phyloP scores from a whole-genome alignment of 2,113 vertebrate species.

The Corythornis vintsioides region DNA sequence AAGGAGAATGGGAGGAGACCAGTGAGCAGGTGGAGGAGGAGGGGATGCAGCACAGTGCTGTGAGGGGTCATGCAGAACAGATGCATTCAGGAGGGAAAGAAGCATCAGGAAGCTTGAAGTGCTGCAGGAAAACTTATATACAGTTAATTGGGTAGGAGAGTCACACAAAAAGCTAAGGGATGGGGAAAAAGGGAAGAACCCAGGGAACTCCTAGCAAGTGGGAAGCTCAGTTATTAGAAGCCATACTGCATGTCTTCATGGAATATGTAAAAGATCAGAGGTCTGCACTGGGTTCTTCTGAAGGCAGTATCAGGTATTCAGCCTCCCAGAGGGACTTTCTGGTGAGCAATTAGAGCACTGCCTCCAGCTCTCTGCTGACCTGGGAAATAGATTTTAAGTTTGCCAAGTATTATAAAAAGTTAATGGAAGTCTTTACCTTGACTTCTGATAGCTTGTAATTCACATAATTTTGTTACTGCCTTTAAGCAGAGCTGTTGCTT shows the following conservation, averaged over 20 bases:
- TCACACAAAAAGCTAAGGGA: background rate
- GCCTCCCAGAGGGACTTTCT: background rate
- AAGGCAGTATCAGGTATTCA: background rate
- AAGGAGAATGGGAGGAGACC: background rate
- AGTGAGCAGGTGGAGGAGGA: background rate
- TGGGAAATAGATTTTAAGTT: background rate
- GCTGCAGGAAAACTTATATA: background rate
- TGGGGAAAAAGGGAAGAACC: background rate
- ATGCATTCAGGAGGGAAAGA: background rate
- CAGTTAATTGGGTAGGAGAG: background rate
- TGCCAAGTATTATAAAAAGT: background rate
- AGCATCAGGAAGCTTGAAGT: background rate
- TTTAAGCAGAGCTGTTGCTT: background rate
- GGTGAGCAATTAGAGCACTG: background rate
- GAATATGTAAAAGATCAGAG: background rate
- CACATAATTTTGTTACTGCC: background rate
- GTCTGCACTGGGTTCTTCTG: background rate
- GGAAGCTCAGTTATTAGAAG: background rate
- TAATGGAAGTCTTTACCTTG: background rate
- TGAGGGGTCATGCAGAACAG: background rate
- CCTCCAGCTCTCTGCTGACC: background rate
- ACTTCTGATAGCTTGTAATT: background rate
- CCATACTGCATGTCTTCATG: background rate
- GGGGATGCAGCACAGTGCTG: rapidly evolving
- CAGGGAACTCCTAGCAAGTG: background rate